Conservation (phyloP, 2,888 invertebrate genomes). For the Caenorhabditis sp. region DNA sequence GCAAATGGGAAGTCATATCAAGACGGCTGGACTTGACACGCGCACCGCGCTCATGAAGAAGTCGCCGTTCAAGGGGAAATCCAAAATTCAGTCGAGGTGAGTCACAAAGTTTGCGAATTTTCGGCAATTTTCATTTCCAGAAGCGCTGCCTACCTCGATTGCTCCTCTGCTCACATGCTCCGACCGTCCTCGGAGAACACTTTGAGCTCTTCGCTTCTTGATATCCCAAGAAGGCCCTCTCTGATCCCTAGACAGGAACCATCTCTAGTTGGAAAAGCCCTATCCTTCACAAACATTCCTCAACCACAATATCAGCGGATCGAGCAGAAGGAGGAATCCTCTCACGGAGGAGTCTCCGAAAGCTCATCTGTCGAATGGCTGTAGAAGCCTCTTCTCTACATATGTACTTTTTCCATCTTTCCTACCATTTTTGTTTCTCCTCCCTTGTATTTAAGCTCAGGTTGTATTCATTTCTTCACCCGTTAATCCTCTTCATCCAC, state of each 20-base stretch:
- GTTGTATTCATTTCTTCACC: neutral
- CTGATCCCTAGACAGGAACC: conserved; percentile 64
- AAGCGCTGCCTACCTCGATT: conserved; percentile 68
- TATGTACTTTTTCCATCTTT: conserved; percentile 26
- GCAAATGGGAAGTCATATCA: conserved; percentile 78
- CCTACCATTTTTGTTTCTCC: neutral
- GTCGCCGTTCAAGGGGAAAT: conserved; percentile 78
- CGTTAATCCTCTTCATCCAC: neutral
- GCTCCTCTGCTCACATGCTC: conserved; percentile 59
- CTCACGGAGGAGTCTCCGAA: conserved; percentile 63
- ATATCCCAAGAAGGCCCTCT: conserved; percentile 66
- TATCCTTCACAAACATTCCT: conserved; percentile 62
- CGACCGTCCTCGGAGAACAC: conserved; percentile 56
- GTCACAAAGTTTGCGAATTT: neutral
- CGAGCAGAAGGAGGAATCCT: conserved; percentile 65
- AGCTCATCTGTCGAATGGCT: conserved; percentile 74
- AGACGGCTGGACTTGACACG: conserved; percentile 77
- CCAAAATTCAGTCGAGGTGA: conserved; percentile 77
- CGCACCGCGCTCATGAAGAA: conserved; percentile 73
- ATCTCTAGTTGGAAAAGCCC: conserved; percentile 68
- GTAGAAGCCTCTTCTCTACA: conserved; percentile 29
- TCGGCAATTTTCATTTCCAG: conserved; percentile 41
- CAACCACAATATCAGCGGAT: conserved; percentile 64
- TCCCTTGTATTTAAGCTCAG: conserved; percentile 5
- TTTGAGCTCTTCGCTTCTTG: conserved; percentile 64